Conservation (phyloP, 2,797 vertebrate species). For the Aplochiton taeniatus region DNA sequence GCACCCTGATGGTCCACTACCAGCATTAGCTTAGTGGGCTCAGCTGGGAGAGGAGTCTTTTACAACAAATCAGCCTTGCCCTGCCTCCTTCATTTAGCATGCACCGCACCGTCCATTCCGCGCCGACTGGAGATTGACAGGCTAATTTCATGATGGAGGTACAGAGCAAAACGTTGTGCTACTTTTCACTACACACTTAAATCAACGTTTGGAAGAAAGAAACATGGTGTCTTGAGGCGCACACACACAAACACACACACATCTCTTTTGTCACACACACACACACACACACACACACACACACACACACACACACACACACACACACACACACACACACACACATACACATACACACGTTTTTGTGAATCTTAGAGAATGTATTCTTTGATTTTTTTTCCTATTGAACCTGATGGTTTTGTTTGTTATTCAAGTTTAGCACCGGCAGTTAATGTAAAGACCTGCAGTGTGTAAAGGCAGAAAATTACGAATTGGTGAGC, state of each 20-base stretch:
- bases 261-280: constrained; percentile 13
- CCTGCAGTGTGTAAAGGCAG: constrained; percentile 7
- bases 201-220: constrained; percentile 34
- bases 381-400: constrained; percentile 21
- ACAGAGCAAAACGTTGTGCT: constrained; percentile 33
- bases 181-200: constrained; percentile 21
- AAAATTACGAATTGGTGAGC: constrained; percentile 23
- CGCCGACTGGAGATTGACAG: constrained; percentile 43
- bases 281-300: constrained; percentile 11
- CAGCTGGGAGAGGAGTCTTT: constrained; percentile 33
- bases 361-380: not conserved
- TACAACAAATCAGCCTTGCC: constrained; percentile 23
- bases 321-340: constrained; percentile 37
- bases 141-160: constrained; percentile 52
- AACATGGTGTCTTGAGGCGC: constrained; percentile 33
- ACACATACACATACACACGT: too few species aligned
- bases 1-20: constrained; percentile 65
- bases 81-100: constrained; percentile 40
- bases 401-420: constrained; percentile 22
- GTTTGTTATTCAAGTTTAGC: constrained; percentile 21
- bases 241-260: constrained; percentile 20
- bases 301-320: constrained; percentile 36
- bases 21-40: constrained; percentile 46
- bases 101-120: constrained; percentile 9
- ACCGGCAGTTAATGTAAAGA: constrained; percentile 14